A percentile compares a stretch with the other conserved stretches of the same genome.
Evolutionary conservation across 2,888 invertebrate genomes (phyloP).

Genomic region (Leptinotarsa haldemani): DNA sequence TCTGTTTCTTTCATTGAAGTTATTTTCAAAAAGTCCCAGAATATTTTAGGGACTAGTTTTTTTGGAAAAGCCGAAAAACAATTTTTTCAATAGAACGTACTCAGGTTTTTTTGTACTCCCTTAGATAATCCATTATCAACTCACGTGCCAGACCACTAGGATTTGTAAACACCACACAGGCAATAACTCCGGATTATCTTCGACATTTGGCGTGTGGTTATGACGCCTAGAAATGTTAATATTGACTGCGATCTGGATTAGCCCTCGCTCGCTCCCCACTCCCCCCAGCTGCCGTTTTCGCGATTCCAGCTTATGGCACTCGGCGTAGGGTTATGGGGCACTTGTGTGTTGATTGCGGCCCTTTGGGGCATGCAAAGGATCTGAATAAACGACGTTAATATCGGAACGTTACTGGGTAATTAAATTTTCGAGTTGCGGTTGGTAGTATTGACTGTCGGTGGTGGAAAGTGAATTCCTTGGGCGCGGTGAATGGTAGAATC

Average conservation of each 20-base stretch:
- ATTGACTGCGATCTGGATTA: conserved; percentile 60
- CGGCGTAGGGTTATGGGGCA: conserved; percentile 31
- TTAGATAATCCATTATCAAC: neutral
- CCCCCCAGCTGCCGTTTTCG: neutral
- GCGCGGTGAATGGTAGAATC: conserved; percentile 2
- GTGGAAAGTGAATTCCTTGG: conserved; percentile 33
- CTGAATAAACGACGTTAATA: conserved; percentile 43
- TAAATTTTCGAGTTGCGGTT: conserved; percentile 39
- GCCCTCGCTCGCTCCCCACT: conserved; percentile 19
- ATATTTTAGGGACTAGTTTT: too few relatives aligned
- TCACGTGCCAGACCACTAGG: conserved; percentile 31
- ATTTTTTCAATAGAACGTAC: too few relatives aligned
- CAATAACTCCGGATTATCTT: conserved; percentile 62
- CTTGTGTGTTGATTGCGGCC: conserved; percentile 44
- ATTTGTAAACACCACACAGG: conserved; percentile 53
- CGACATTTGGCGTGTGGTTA: conserved; percentile 61
- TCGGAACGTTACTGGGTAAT: conserved; percentile 41
- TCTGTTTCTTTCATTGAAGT: too few relatives aligned
- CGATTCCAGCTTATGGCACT: conserved; percentile 21
- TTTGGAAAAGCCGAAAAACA: too few relatives aligned
- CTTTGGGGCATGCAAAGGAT: conserved; percentile 41
- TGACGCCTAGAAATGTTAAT: conserved; percentile 64
- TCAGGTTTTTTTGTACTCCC: too few relatives aligned
- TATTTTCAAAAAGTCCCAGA: too few relatives aligned
- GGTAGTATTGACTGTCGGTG: conserved; percentile 34